Evolutionary conservation across 2,888 invertebrate species (phyloP).

Genomic region (Drosophila pseudotalamancana): DNA sequence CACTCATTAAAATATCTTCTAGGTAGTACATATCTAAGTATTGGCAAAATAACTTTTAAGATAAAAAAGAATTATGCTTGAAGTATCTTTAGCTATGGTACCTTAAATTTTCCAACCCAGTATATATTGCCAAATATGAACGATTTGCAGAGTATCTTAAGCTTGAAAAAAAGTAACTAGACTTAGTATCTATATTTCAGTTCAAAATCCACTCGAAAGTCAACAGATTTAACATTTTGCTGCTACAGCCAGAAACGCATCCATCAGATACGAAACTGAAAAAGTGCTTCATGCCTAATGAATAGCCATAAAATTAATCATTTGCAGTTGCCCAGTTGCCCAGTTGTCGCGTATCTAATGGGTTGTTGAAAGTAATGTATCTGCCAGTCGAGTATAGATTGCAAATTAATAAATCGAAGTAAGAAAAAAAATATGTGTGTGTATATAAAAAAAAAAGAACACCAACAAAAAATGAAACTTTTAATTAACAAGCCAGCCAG

Average conservation of each 20-base stretch:
- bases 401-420: conserved; percentile 26
- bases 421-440: background rate
- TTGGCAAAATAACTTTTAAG: too few relatives aligned
- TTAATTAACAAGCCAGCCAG: conserved; percentile 47
- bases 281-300: background rate
- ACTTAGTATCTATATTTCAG: too few relatives aligned
- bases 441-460: background rate
- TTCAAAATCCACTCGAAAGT: too few relatives aligned
- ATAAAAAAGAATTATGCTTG: too few relatives aligned
- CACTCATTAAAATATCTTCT: too few relatives aligned
- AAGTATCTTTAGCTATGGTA: too few relatives aligned
- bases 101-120: too few relatives aligned
- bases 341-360: background rate
- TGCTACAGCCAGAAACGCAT: background rate
- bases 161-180: background rate
- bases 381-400: conserved; percentile 9
- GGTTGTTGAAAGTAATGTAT: background rate
- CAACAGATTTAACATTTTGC: too few relatives aligned
- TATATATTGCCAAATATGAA: too few relatives aligned
- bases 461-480: conserved; percentile 34
- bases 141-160: background rate
- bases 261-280: background rate
- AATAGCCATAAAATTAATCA: conserved; percentile 6
- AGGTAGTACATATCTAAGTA: too few relatives aligned
- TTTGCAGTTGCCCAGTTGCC: conserved; percentile 1